Conservation (phyloP, 2,888 invertebrate species). For the Sarcophaga caerulescens region DNA sequence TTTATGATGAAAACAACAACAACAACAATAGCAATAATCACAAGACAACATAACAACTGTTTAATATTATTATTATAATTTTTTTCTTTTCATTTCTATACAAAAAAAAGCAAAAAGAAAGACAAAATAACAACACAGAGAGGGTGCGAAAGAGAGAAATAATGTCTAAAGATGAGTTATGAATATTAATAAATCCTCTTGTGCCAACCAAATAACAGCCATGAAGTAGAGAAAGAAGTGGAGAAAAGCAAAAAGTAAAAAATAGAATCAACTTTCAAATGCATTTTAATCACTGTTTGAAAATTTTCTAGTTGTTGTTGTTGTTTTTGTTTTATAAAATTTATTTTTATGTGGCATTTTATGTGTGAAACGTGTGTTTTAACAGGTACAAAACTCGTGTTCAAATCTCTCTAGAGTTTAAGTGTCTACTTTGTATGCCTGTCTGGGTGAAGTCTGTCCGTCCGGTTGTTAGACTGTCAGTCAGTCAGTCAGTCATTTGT, state of each 20-base stretch:
- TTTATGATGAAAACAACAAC: background rate
- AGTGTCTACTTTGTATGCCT: conserved; percentile 3
- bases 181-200: conserved; percentile 53
- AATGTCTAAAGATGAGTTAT: conserved; percentile 15
- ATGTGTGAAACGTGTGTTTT: conserved; percentile 44
- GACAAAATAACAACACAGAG: background rate
- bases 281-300: conserved; percentile 55
- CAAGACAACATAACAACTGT: conserved; percentile 9
- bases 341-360: conserved; percentile 24
- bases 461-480: background rate
- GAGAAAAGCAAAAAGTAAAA: background rate
- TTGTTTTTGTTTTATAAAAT: conserved; percentile 24
- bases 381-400: conserved; percentile 36
- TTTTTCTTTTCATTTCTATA: background rate
- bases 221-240: background rate
- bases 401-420: conserved; percentile 14
- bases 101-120: too few relatives aligned
- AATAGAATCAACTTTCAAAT: conserved; percentile 49
- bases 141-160: background rate
- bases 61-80: conserved; percentile 3
- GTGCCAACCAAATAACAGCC: background rate
- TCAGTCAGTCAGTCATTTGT: background rate
- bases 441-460: background rate
- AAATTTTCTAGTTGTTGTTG: background rate
- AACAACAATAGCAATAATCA: conserved; percentile 4